Conservation (phyloP, 2,113 vertebrate species). For the Anoura caudifer region DNA sequence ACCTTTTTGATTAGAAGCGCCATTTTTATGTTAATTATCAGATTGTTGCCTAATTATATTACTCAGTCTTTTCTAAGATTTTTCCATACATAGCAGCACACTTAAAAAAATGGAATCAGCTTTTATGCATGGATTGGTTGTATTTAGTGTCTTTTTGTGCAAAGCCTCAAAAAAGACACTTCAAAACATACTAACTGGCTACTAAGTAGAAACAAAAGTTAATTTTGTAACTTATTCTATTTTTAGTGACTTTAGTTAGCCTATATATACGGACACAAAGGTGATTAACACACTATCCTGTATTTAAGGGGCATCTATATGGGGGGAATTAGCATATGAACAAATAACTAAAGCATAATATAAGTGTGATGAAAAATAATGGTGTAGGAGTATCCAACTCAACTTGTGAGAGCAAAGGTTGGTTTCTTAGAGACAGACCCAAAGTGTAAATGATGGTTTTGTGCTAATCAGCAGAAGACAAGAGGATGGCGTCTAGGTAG, state of each 20-base stretch:
- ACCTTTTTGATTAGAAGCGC: neutral
- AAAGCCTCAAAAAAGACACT: neutral
- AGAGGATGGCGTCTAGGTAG: neutral
- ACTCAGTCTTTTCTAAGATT: neutral
- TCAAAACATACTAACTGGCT: neutral
- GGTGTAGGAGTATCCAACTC: neutral
- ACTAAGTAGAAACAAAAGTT: neutral
- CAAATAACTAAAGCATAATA: neutral
- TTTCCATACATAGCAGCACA: neutral
- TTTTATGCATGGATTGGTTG: neutral
- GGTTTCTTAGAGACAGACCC: neutral
- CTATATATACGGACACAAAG: neutral
- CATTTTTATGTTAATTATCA: neutral
- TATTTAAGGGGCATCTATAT: neutral
- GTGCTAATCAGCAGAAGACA: neutral
- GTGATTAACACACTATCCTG: neutral
- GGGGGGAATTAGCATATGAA: neutral
- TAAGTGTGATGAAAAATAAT: neutral
- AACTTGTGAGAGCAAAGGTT: neutral
- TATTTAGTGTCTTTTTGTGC: neutral
- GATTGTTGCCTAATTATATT: neutral
- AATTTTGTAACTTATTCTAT: neutral
- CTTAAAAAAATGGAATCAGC: neutral
- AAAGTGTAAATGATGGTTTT: neutral
- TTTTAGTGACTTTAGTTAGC: neutral